Evolutionary conservation across 2,113 vertebrate genomes (phyloP).

Genomic region (Mirounga angustirostris): DNA sequence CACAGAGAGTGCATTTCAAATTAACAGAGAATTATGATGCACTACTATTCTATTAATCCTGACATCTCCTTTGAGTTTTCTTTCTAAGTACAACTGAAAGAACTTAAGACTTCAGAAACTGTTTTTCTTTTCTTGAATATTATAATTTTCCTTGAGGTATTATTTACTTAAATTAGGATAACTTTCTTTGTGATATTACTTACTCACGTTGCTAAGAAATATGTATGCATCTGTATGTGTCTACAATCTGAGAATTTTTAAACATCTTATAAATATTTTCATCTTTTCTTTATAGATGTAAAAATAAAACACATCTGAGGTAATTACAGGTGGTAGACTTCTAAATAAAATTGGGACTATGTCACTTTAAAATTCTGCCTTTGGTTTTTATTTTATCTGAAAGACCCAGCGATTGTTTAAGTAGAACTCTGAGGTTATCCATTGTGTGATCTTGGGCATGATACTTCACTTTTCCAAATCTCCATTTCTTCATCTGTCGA

Average conservation of each 20-base stretch:
- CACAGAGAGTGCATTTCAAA: neutral
- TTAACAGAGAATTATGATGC: neutral
- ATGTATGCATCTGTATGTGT: neutral
- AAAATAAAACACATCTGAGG: neutral
- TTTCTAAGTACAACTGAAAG: neutral
- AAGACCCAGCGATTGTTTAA: neutral
- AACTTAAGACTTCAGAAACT: neutral
- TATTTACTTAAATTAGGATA: neutral
- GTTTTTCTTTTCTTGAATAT: constrained; percentile 3
- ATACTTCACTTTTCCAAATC: neutral
- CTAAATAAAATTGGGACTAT: neutral
- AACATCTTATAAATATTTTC: neutral
- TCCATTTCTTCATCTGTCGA: neutral
- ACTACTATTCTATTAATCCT: neutral
- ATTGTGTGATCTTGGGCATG: neutral
- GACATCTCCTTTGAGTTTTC: neutral
- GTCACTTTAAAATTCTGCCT: neutral
- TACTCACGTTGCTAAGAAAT: neutral
- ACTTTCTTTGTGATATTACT: neutral
- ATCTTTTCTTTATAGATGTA: neutral
- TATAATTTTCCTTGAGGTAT: neutral
- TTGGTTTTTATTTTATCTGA: neutral
- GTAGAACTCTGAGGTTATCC: neutral
- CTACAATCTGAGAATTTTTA: neutral
- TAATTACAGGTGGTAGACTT: neutral